Percentiles rank a stretch among this genome's conserved stretches.
Conservation (phyloP, 2,113 vertebrate species). For the Zapornia atra region DNA sequence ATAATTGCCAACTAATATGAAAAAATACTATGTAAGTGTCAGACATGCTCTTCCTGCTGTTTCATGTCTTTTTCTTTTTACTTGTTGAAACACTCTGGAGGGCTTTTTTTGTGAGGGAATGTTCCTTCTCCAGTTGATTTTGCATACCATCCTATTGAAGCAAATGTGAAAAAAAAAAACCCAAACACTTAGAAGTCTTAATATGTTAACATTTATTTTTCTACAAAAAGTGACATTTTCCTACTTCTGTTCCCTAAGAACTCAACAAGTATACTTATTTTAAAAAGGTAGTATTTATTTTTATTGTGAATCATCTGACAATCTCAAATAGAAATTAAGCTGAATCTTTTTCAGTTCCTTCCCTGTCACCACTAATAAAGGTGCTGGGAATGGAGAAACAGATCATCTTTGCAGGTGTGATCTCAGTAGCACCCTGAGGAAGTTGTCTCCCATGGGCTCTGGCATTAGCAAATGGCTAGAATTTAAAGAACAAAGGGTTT, state of each 20-base stretch:
- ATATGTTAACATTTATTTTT: not conserved
- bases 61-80: not conserved
- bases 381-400: not conserved
- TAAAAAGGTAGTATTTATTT: not conserved
- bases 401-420: not conserved
- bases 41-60: not conserved
- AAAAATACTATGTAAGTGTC: not conserved
- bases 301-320: not conserved
- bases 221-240: not conserved
- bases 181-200: not conserved
- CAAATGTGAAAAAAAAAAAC: not conserved
- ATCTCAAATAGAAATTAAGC: not conserved
- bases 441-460: not conserved
- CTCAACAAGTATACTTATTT: not conserved
- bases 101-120: not conserved
- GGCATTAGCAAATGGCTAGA: not conserved
- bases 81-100: not conserved
- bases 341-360: not conserved
- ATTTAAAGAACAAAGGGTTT: not conserved
- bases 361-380: not conserved
- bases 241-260: not conserved
- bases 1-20: not conserved
- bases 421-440: not conserved
- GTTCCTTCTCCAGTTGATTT: not conserved
- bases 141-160: not conserved